phyloP scores from a whole-genome alignment of 2,888 invertebrate genomes.

The Caradrina clavipalpis region DNA sequence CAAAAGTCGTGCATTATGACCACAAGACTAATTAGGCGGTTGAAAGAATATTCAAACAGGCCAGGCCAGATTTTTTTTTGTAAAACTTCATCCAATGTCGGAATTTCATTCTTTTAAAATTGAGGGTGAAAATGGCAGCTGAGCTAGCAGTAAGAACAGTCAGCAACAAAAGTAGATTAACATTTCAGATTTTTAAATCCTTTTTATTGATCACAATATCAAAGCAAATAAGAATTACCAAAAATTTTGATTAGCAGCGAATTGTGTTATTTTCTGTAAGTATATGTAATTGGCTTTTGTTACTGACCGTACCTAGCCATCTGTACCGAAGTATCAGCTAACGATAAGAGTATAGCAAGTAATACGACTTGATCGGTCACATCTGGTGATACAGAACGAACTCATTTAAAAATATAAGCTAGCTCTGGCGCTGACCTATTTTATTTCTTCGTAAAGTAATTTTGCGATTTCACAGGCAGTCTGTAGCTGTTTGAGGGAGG shows the following conservation, averaged over 20 bases:
- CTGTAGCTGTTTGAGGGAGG: background rate
- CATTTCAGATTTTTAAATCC: too few species aligned
- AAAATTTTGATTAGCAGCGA: too few species aligned
- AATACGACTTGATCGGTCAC: background rate
- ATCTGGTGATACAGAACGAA: conserved; percentile 3
- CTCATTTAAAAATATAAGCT: background rate
- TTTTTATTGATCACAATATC: too few species aligned
- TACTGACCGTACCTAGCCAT: too few species aligned
- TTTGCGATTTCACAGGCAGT: background rate
- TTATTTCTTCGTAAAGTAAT: background rate
- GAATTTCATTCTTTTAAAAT: conserved; percentile 4
- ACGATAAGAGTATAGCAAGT: background rate
- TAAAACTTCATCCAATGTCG: background rate
- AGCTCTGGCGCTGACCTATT: background rate
- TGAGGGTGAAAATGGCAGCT: conserved; percentile 6
- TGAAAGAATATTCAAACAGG: background rate
- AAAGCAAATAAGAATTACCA: too few species aligned
- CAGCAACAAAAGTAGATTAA: too few species aligned
- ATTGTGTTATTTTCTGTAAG: too few species aligned
- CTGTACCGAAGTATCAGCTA: conserved; percentile 19
- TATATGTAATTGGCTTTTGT: too few species aligned
- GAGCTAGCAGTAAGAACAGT: conserved; percentile 4
- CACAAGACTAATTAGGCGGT: too few species aligned
- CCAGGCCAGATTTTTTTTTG: background rate
- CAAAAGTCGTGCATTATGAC: too few species aligned